phyloP scores from a whole-genome alignment of 2,797 vertebrate species.

The Falco rusticolus region DNA sequence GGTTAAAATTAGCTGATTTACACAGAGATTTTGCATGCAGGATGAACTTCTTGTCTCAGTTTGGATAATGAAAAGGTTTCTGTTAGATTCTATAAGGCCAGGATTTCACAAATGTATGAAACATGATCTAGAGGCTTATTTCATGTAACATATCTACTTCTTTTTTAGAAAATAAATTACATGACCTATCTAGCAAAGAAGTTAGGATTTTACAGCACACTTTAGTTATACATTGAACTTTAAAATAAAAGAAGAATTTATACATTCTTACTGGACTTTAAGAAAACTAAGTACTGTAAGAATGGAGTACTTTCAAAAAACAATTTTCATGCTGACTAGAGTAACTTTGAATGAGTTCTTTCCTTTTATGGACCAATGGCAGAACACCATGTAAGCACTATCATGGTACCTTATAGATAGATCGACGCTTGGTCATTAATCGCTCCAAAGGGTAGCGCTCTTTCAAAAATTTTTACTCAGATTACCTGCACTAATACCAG shows the following conservation, averaged over 20 bases:
- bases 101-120: not conserved
- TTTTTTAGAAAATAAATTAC: not conserved
- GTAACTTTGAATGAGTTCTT: not conserved
- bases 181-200: not conserved
- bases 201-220: not conserved
- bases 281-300: not conserved
- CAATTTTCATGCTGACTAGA: not conserved
- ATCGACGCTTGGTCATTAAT: not conserved
- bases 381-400: not conserved
- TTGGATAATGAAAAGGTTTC: not conserved
- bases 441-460: not conserved
- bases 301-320: not conserved
- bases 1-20: not conserved
- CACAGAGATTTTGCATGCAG: not conserved
- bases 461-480: not conserved
- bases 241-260: not conserved
- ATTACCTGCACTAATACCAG: not conserved
- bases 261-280: not conserved
- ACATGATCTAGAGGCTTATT: not conserved
- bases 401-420: not conserved
- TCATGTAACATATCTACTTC: not conserved
- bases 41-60: not conserved
- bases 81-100: not conserved
- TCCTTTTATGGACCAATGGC: not conserved
- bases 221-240: not conserved